Conservation (phyloP, 2,113 vertebrate genomes). For the Ceyx margarethae region DNA sequence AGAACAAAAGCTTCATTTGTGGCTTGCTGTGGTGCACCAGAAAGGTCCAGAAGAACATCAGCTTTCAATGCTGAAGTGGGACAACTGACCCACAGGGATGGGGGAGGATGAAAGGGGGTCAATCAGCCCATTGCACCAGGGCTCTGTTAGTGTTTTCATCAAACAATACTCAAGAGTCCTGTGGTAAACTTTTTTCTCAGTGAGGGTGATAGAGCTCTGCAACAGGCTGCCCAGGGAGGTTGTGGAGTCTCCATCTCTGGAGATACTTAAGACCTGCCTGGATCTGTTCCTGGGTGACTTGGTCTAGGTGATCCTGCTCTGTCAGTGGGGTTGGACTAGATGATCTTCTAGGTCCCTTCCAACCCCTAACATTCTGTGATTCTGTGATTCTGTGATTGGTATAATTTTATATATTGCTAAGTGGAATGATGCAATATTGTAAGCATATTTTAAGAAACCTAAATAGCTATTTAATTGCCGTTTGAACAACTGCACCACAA, state of each 20-base stretch:
- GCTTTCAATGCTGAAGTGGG: not conserved
- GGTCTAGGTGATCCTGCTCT: too few relatives aligned
- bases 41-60: not conserved
- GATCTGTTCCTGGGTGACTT: too few relatives aligned
- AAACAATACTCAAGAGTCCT: not conserved
- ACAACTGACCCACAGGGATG: not conserved
- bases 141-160: not conserved
- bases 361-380: too few relatives aligned
- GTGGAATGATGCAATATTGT: not conserved
- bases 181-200: too few relatives aligned
- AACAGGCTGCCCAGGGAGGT: too few relatives aligned
- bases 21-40: not conserved
- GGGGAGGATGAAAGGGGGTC: too few relatives aligned
- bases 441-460: not conserved
- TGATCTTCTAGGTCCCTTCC: too few relatives aligned
- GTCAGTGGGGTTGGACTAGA: too few relatives aligned
- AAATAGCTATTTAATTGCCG: constrained; percentile 4
- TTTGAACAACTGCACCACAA: not conserved
- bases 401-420: not conserved
- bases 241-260: too few relatives aligned
- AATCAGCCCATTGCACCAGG: not conserved
- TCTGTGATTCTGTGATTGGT: not conserved
- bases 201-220: too few relatives aligned
- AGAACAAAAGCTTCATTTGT: not conserved
- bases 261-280: too few relatives aligned